phyloP scores from a whole-genome alignment of 2,888 invertebrate species.

The Erynnis tages region DNA sequence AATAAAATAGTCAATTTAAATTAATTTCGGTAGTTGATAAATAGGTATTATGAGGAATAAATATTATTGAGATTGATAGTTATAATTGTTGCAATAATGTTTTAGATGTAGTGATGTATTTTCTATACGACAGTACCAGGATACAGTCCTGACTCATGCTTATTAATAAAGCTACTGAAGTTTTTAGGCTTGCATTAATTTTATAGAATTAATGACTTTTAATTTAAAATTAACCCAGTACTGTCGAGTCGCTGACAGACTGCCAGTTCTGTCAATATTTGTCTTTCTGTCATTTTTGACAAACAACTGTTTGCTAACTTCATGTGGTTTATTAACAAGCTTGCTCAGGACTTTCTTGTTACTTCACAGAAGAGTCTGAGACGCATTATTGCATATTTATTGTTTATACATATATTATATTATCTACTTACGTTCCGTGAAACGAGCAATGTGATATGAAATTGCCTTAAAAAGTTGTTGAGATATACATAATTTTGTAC shows the following conservation, averaged over 20 bases:
- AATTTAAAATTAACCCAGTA: no score
- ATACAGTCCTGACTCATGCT: slow-evolving; percentile 5
- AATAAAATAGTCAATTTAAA: slow-evolving; percentile 69
- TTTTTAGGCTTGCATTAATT: background rate
- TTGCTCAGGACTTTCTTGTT: slow-evolving; percentile 3
- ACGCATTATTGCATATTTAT: slow-evolving; percentile 25
- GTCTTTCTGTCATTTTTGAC: no score
- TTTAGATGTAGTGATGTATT: slow-evolving; percentile 41
- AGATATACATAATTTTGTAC: slow-evolving; percentile 31
- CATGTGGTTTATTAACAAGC: slow-evolving; percentile 23
- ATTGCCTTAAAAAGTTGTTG: slow-evolving; percentile 56
- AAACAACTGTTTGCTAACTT: background rate
- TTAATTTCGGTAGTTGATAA: slow-evolving; percentile 45
- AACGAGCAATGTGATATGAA: slow-evolving; percentile 63
- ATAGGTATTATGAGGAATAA: slow-evolving; percentile 30
- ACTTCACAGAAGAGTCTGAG: slow-evolving; percentile 14
- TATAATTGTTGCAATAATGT: slow-evolving; percentile 57
- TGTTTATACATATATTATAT: slow-evolving; percentile 28
- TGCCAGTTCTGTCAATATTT: no score
- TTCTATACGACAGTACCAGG: slow-evolving; percentile 47
- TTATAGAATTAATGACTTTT: background rate
- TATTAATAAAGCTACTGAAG: slow-evolving; percentile 13
- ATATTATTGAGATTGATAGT: slow-evolving; percentile 62
- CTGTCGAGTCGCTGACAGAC: no score
- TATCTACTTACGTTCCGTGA: slow-evolving; percentile 36